Base-by-base conservation (phyloP, 2,888 invertebrate genomes). In the Lasioglossum leucozonium region DNA sequence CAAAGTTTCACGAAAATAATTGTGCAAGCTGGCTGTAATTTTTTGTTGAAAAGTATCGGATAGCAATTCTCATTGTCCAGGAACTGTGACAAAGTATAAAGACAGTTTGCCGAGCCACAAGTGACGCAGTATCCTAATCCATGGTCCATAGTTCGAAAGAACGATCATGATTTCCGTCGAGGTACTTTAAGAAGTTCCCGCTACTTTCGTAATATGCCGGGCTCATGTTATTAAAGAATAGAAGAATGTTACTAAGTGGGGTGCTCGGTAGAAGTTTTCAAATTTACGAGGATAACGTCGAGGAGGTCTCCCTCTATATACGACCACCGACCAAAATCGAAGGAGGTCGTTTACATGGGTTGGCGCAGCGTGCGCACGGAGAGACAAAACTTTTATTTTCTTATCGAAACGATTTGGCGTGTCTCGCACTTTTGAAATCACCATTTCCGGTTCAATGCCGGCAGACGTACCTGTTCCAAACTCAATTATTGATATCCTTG, bases 301-400 rank as follows among this genome's bases (percentile, higher is more conserved):
- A 44, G 40, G 58, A 22, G 72, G 51, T 37, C 13, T 44, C 62
- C 85, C 74, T 78, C 2, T 73, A 73, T 74, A 83, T 78, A 77
- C 77, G 42, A 67, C 55, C 11, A 73, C 65, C 67, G 76, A 75
- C 89, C 77, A 65, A 84, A 88, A 89, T 85, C 85, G 37, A 81
- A 88, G 87, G 87, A 82, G 81, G 85, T 90, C 89, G 82, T 83
- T 88, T 84, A 82, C 76, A 82, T 82, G 86, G 86, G 77, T 85
- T 80, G 47, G 71, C 77, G 74, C 13, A 8, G 22, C 40, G 81
- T 74, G 74, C 75, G 65, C 72, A 73, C 78, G 55, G 30, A 78
- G 86, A 78, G 87, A 81, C 79, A 81, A 87, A 86, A 89, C 79
- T 87, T 89, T 89, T 88, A 88, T 87, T 85, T 77, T 84, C 85